These are phyloP conservation scores for Carollia perspicillata DNA, from an alignment of 2,113 vertebrate species.

Conservation along the genomic window DNA sequence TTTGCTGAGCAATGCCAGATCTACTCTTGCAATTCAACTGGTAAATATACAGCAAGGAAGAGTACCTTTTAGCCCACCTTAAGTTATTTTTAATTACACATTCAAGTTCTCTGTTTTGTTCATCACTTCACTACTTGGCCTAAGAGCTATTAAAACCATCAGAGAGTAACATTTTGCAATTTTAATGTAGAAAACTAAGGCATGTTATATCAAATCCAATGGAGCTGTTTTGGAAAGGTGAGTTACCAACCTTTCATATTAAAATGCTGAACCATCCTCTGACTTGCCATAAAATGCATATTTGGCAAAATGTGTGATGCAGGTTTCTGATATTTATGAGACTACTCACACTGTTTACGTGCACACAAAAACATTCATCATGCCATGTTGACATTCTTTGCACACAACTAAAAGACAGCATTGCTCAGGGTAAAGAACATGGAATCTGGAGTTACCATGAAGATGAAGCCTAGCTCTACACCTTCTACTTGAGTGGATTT, in stretches of 20 bases:
- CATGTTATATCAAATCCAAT: conserved; percentile 22
- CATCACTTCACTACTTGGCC: not conserved
- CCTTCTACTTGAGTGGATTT: not conserved
- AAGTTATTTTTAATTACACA: conserved; percentile 8
- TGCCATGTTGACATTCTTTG: not conserved
- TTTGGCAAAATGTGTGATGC: not conserved
- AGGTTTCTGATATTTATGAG: not conserved
- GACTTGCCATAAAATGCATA: not conserved
- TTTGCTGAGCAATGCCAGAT: not conserved
- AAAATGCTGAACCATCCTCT: not conserved
- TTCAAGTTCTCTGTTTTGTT: conserved; percentile 11
- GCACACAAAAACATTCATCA: not conserved
- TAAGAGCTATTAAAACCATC: conserved; percentile 1
- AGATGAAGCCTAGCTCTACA: not conserved
- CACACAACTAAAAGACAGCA: not conserved
- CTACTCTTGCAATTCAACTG: not conserved
- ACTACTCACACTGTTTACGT: not conserved
- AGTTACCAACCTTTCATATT: not conserved
- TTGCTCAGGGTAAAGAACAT: not conserved
- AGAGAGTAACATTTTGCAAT: not conserved
- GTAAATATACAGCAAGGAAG: not conserved
- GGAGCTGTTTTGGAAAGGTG: not conserved
- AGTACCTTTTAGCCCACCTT: not conserved
- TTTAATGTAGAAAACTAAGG: conserved; percentile 12
- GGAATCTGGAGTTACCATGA: not conserved